Evolutionary conservation across 2,113 vertebrate genomes (phyloP), one percentile per base, ranked within the genome.

Genomic region (Anguilla japonica): DNA sequence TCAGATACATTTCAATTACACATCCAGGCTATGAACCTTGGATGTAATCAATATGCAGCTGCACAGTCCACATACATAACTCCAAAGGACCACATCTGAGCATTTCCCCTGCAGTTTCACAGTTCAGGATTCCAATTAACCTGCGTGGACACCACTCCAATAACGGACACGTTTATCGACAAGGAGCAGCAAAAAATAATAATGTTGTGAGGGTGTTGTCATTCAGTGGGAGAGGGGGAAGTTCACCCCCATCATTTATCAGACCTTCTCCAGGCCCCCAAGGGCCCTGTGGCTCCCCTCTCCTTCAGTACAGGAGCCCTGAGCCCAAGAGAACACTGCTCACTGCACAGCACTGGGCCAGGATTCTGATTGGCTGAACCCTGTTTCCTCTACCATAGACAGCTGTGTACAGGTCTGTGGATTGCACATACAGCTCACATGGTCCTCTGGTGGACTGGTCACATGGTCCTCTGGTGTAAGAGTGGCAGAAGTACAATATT

Each of bases 41-140:
- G 90, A 92, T 93, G 93, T 94, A 95, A 95, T 95, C 95, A 93
- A 95, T 96, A 95, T 92, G 92, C 91, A 93, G 93, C 95, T 94
- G 94, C 93, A 94, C 92, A 93, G 90, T 90, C 93, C 93, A 93
- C 90, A 93, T 93, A 94, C 94, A 95, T 95, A 95, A 95, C 95
- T 93, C 94, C 94, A 94, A 94, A 41, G 50, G 93, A 93, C 92
- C 91, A 93, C 94, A 95, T 95, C 94, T 94, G 94, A 91, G 92
- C 92, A 90, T 93, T 95, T 95, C 95, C 95, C 93, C 93, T 94
- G 95, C 95, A 90, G 93, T 95, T 95, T 94, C 94, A 95, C 95
- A 95, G 95, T 96, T 96, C 95, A 96, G 95, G 92, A 94, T 95
- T 95, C 95, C 95, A 95, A 95, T 95, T 96, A 96, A 95, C 95